phyloP scores from a whole-genome alignment of 2,888 invertebrate genomes.

The Cybosia mesomella region DNA sequence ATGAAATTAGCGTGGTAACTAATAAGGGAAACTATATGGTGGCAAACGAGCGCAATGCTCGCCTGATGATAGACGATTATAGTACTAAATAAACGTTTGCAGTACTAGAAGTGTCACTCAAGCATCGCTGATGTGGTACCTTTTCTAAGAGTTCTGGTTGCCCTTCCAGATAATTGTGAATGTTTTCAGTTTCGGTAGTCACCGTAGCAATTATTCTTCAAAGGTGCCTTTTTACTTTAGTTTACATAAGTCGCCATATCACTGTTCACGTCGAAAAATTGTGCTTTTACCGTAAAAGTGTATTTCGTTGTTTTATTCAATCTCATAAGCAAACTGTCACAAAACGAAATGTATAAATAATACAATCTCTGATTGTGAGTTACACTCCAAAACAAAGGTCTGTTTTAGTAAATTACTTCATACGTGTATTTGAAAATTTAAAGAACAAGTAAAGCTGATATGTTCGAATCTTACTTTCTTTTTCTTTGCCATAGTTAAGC shows the following conservation, averaged over 20 bases:
- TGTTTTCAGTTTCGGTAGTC: not conserved
- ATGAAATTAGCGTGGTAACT: no score
- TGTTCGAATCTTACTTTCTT: not conserved
- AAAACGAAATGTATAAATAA: conserved; percentile 1
- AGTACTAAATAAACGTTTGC: no score
- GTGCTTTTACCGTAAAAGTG: not conserved
- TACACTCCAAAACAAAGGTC: not conserved
- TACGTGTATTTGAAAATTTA: not conserved
- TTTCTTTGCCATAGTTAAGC: not conserved
- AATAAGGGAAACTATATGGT: no score
- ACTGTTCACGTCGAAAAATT: not conserved
- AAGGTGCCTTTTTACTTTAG: not conserved
- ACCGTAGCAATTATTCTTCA: not conserved
- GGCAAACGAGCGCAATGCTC: no score
- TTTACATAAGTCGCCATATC: not conserved
- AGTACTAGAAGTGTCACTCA: no score
- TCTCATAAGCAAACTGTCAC: not conserved
- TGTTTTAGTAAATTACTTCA: not conserved
- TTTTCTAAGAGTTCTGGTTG: not conserved
- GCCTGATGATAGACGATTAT: no score
- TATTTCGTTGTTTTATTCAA: not conserved
- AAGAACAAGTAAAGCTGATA: not conserved
- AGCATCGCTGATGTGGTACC: no score
- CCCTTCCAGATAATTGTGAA: no score
- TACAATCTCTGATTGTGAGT: not conserved